phyloP scores from a whole-genome alignment of 1,140 invertebrate genomes.

The Yoshiicerus persimilis region DNA sequence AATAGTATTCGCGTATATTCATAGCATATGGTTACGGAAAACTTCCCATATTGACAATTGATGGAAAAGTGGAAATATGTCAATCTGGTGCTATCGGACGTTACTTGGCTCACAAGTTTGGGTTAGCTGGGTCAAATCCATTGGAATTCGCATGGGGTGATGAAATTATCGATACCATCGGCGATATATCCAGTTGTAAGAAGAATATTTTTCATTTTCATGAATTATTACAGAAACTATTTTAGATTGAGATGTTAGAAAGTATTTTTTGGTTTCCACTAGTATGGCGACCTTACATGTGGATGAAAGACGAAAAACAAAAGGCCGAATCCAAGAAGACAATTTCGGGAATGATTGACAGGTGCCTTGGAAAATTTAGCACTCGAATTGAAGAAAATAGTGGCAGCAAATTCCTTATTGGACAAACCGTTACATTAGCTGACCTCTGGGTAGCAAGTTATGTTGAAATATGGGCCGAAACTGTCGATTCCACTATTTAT shows the following conservation, averaged over 20 bases:
- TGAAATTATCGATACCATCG: constrained; percentile 62
- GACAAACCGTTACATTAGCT: constrained; percentile 56
- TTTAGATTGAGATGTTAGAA: no score
- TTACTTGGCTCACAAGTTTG: neutral
- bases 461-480: neutral
- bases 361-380: neutral
- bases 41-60: constrained; percentile 8
- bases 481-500: constrained; percentile 21
- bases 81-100: constrained; percentile 16
- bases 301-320: neutral
- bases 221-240: no score
- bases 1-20: neutral
- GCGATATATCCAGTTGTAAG: neutral
- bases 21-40: constrained; percentile 22
- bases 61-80: neutral
- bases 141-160: constrained; percentile 67
- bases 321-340: neutral
- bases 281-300: neutral
- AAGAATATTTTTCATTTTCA: neutral
- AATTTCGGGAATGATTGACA: neutral
- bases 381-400: constrained; percentile 60
- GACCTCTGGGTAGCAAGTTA: constrained; percentile 37
- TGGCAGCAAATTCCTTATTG: constrained; percentile 59
- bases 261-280: no score
- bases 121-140: constrained; percentile 53